phyloP scores from a whole-genome alignment of 2,888 invertebrate species.

The Nomada goodeniana region DNA sequence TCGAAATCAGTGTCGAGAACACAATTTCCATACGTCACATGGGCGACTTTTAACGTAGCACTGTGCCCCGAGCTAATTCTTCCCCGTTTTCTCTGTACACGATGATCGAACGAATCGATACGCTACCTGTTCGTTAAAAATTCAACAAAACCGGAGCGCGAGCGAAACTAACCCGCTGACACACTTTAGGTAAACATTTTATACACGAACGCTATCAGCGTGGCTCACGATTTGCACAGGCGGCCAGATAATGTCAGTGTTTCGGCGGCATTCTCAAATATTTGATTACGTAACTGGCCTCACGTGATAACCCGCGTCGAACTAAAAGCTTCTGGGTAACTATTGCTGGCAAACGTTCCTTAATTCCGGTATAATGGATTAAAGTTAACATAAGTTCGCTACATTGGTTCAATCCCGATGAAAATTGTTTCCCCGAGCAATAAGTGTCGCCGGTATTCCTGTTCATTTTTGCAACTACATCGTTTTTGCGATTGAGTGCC shows the following conservation, averaged over 20 bases:
- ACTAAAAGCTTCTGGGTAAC: not conserved
- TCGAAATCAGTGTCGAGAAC: not conserved
- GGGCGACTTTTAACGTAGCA: constrained; percentile 3
- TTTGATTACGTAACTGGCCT: constrained; percentile 49
- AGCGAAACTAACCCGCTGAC: constrained; percentile 11
- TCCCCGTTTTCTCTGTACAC: not conserved
- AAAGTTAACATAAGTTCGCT: too few relatives aligned
- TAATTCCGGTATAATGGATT: not conserved
- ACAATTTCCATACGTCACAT: not conserved
- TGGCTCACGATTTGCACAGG: constrained; percentile 47
- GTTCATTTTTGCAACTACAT: too few relatives aligned
- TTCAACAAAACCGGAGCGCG: constrained; percentile 7
- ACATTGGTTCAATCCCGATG: not conserved
- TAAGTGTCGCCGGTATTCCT: not conserved
- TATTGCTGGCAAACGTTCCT: not conserved
- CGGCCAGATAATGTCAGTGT: constrained; percentile 53
- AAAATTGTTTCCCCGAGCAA: not conserved
- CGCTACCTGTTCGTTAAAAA: not conserved
- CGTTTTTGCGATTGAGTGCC: too few relatives aligned
- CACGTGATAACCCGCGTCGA: constrained; percentile 22
- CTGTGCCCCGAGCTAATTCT: not conserved
- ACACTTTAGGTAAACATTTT: constrained; percentile 33
- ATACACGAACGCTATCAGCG: constrained; percentile 47
- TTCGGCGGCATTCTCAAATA: constrained; percentile 52
- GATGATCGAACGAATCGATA: not conserved